phyloP scores from a whole-genome alignment of 2,888 invertebrate species.

The Andricus curvator region DNA sequence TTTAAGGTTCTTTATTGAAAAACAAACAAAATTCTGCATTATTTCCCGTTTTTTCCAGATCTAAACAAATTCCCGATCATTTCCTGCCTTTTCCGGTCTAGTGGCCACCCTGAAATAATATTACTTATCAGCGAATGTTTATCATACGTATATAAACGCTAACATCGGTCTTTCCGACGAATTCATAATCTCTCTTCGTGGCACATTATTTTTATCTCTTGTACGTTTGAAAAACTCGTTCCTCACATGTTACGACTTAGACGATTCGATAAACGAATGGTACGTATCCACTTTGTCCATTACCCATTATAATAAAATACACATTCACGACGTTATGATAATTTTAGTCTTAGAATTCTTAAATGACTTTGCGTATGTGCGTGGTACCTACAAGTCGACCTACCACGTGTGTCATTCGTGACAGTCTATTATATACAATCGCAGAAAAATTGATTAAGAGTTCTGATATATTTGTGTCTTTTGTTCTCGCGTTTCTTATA shows the following conservation, averaged over 20 bases:
- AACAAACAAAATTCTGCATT: too few relatives aligned
- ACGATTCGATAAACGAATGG: slow-evolving; percentile 50
- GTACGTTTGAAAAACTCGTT: slow-evolving; percentile 54
- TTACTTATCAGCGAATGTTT: slow-evolving; percentile 12
- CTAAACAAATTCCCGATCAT: too few relatives aligned
- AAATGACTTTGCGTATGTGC: slow-evolving; percentile 63
- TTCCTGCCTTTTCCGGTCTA: too few relatives aligned
- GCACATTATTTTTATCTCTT: slow-evolving; percentile 57
- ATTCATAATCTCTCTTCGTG: slow-evolving; percentile 55
- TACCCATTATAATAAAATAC: slow-evolving; percentile 74
- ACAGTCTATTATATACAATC: slow-evolving; percentile 61
- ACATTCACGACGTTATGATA: slow-evolving; percentile 71
- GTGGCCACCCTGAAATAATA: background rate
- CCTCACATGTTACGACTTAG: slow-evolving; percentile 52
- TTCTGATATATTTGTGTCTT: slow-evolving; percentile 59
- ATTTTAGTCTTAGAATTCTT: slow-evolving; percentile 62
- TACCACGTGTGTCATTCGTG: slow-evolving; percentile 57
- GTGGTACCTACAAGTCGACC: slow-evolving; percentile 62
- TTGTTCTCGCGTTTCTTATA: slow-evolving; percentile 51
- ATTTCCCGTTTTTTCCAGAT: too few relatives aligned
- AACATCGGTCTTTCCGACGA: slow-evolving; percentile 37
- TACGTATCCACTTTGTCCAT: slow-evolving; percentile 51
- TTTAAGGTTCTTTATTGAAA: too few relatives aligned
- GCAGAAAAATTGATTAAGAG: slow-evolving; percentile 62
- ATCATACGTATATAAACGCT: slow-evolving; percentile 25